These are phyloP conservation scores for Pseudobourletiella spinata DNA, from an alignment of 1,140 invertebrate genomes.

Conservation along the genomic window DNA sequence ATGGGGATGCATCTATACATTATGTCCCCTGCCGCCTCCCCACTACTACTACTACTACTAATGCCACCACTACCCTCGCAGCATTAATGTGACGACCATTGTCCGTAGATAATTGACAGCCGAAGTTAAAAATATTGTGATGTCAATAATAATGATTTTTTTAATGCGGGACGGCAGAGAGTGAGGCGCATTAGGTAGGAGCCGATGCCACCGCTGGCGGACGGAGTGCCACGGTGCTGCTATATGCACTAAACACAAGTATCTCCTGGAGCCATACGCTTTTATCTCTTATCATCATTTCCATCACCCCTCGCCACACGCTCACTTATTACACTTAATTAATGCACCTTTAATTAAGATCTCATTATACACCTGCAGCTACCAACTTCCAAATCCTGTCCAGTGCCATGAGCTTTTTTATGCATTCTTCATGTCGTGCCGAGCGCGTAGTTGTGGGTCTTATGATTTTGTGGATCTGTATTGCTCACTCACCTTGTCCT, in stretches of 20 bases:
- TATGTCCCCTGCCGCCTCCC: background rate
- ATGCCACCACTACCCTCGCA: background rate
- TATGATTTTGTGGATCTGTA: no score
- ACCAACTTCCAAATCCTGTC: constrained; percentile 22
- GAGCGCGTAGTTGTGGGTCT: no score
- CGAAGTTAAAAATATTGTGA: constrained; percentile 34
- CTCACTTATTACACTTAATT: constrained; percentile 30
- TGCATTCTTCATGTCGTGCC: no score
- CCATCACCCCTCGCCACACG: constrained; percentile 17
- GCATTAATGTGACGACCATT: constrained; percentile 5
- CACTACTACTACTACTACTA: background rate
- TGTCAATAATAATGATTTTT: constrained; percentile 25
- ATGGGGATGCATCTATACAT: background rate
- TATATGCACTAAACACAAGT: background rate
- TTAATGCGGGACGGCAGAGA: no score
- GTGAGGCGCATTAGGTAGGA: constrained; percentile 14
- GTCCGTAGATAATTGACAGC: constrained; percentile 31
- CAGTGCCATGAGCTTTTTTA: constrained; percentile 4
- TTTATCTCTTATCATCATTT: constrained; percentile 4
- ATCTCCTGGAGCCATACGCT: background rate
- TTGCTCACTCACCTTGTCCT: no score
- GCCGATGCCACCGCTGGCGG: no score
- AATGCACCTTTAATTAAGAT: constrained; percentile 36
- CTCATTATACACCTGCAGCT: constrained; percentile 34
- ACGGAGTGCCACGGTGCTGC: no score